A percentile compares a stretch with the other conserved stretches of the same genome.
phyloP scores from a whole-genome alignment of 2,888 invertebrate species.

The Drosophila limbata region DNA sequence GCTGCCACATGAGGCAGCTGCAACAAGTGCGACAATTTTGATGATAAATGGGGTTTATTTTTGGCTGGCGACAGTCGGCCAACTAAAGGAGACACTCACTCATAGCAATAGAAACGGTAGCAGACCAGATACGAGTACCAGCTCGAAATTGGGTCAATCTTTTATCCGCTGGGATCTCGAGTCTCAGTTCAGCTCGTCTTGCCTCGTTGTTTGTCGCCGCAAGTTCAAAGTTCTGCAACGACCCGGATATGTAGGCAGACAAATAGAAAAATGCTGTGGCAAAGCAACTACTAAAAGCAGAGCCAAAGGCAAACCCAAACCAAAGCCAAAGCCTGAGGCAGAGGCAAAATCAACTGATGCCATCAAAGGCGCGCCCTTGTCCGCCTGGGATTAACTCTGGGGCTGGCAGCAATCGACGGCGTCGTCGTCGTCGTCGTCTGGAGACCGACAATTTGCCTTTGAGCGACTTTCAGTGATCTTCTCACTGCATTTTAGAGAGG shows the following conservation, averaged over 20 bases:
- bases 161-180: constrained; percentile 40
- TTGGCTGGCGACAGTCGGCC: constrained; percentile 34
- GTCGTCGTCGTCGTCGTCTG: constrained; percentile 7
- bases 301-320: constrained; percentile 14
- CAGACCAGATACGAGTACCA: constrained; percentile 25
- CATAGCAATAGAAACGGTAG: constrained; percentile 36
- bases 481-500: constrained; percentile 27
- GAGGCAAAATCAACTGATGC: constrained; percentile 13
- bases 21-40: constrained; percentile 62
- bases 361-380: constrained; percentile 67
- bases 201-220: constrained; percentile 19
- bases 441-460: constrained; percentile 21
- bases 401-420: constrained; percentile 27
- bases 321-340: constrained; percentile 4
- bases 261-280: constrained; percentile 47
- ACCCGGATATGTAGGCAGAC: constrained; percentile 53
- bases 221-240: constrained; percentile 60
- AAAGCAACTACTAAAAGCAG: constrained; percentile 22
- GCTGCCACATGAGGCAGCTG: constrained; percentile 53
- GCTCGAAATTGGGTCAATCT: constrained; percentile 47
- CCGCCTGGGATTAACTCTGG: constrained; percentile 22
- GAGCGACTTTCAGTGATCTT: constrained; percentile 40
- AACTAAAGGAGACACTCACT: constrained; percentile 3
- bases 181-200: not conserved
- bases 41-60: constrained; percentile 62